Conservation (phyloP, 2,113 vertebrate species). For the Phyllopteryx taeniolatus region DNA sequence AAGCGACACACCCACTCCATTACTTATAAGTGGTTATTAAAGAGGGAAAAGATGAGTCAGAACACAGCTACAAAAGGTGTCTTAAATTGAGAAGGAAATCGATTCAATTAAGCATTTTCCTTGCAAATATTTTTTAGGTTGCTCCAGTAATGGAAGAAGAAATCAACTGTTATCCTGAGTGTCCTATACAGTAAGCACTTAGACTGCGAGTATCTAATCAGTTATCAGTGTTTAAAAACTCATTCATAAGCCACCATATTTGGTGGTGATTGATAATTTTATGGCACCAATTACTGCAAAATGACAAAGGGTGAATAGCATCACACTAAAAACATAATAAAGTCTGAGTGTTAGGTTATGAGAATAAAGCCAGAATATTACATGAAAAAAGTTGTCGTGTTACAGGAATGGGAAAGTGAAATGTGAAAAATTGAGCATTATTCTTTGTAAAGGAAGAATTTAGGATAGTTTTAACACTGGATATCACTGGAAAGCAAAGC, state of each 20-base stretch:
- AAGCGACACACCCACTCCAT: slow-evolving; percentile 2
- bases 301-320: too few species aligned
- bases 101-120: slow-evolving; percentile 23
- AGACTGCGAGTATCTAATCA: slow-evolving; percentile 4
- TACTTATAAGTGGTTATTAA: slow-evolving; percentile 10
- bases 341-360: too few species aligned
- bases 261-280: background rate
- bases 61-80: slow-evolving; percentile 4
- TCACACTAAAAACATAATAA: too few species aligned
- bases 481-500: too few species aligned
- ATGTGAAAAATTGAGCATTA: too few species aligned
- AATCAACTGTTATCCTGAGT: slow-evolving; percentile 13
- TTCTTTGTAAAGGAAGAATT: too few species aligned
- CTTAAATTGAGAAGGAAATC: background rate
- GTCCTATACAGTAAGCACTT: slow-evolving; percentile 9
- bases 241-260: background rate
- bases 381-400: too few species aligned
- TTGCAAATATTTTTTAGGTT: slow-evolving; percentile 19
- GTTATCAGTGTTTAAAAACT: background rate
- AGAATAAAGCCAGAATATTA: too few species aligned
- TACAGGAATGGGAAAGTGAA: too few species aligned
- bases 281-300: background rate
- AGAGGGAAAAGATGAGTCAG: slow-evolving; percentile 28
- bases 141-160: slow-evolving; percentile 31
- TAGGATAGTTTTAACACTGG: too few species aligned